These are phyloP conservation scores for Rhorus exstirpatorius DNA, from an alignment of 2,888 invertebrate species.

Conservation along the genomic window DNA sequence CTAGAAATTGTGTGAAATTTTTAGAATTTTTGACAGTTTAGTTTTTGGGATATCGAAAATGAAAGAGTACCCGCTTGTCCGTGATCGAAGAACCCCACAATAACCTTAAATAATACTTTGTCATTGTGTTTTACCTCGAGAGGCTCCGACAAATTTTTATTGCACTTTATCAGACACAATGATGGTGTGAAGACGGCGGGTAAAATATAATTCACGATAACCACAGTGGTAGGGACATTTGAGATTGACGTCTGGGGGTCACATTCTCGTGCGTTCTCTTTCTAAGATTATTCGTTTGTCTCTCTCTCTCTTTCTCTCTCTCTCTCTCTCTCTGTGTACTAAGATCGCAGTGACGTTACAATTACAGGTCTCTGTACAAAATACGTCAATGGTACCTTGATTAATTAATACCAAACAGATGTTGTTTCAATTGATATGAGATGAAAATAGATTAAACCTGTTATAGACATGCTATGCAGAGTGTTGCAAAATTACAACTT, in stretches of 20 bases:
- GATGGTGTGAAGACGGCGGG: neutral
- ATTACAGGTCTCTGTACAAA: neutral
- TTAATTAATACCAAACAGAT: conserved; percentile 37
- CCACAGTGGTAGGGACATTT: neutral
- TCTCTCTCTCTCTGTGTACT: neutral
- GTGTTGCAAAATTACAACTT: no score
- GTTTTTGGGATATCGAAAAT: no score
- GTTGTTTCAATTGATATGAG: conserved; percentile 24
- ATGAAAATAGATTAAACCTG: conserved; percentile 48
- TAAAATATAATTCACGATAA: conserved; percentile 41
- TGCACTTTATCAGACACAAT: conserved; percentile 11
- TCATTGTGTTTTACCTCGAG: neutral
- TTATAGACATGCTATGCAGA: neutral
- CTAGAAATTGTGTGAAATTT: no score
- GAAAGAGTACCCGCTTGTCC: no score
- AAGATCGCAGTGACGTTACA: neutral
- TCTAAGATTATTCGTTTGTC: conserved; percentile 14
- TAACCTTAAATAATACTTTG: neutral
- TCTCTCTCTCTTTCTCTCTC: no score
- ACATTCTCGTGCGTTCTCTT: conserved; percentile 7
- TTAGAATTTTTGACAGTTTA: no score
- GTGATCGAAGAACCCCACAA: no score
- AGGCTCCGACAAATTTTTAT: conserved; percentile 6
- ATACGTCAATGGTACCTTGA: conserved; percentile 9
- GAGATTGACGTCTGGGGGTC: conserved; percentile 12